phyloP scores from a whole-genome alignment of 2,797 vertebrate species.

The Anguilla obscura region DNA sequence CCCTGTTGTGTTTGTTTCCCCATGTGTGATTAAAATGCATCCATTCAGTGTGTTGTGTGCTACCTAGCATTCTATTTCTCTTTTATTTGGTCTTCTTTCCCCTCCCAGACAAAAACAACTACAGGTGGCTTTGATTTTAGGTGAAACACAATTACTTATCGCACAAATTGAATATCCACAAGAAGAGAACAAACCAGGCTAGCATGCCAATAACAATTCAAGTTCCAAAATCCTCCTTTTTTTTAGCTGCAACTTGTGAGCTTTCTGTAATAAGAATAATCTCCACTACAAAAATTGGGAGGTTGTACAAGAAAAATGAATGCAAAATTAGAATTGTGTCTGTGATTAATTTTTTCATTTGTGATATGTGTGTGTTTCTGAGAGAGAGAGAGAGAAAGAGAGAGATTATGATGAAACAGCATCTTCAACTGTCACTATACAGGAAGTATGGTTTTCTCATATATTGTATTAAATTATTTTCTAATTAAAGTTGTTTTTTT shows the following conservation, averaged over 20 bases:
- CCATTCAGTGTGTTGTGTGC: background rate
- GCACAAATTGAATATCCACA: conserved; percentile 11
- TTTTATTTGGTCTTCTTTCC: background rate
- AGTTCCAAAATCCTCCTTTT: background rate
- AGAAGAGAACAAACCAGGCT: conserved; percentile 2
- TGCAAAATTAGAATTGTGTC: background rate
- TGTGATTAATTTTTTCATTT: background rate
- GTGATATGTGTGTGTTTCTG: background rate
- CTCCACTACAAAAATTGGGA: background rate
- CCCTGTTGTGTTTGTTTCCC: conserved; percentile 1
- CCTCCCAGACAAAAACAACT: conserved; percentile 9
- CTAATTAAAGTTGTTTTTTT: background rate
- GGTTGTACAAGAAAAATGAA: background rate
- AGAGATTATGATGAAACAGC: too few relatives aligned
- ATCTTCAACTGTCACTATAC: background rate
- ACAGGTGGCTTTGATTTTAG: conserved; percentile 18
- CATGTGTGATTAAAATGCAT: conserved; percentile 14
- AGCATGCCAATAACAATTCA: conserved; percentile 11
- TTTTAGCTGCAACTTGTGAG: background rate
- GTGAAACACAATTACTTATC: conserved; percentile 16
- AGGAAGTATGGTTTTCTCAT: background rate
- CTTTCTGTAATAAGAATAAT: background rate
- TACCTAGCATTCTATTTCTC: conserved; percentile 4
- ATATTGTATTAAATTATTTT: background rate
- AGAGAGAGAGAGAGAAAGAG: too few relatives aligned